Conservation (phyloP, 2,113 vertebrate genomes). For the Erpornis zantholeuca region DNA sequence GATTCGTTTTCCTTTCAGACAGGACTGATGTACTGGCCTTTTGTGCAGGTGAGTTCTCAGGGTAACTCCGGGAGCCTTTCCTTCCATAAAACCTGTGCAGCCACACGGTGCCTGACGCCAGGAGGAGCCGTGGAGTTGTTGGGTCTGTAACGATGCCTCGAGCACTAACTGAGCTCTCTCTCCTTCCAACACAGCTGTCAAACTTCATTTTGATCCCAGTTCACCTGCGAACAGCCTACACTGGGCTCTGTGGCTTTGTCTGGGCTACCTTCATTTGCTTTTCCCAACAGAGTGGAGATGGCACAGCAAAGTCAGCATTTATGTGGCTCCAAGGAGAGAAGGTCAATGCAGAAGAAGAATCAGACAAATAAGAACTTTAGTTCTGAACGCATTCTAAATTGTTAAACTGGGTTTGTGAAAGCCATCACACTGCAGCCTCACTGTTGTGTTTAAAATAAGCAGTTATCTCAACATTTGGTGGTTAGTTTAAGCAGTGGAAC, state of each 20-base stretch:
- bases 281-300: slow-evolving; percentile 84
- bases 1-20: slow-evolving; percentile 75
- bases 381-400: neutral
- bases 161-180: neutral
- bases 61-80: neutral
- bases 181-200: slow-evolving; percentile 76
- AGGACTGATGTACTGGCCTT: slow-evolving; percentile 89
- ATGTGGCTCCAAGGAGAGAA: slow-evolving; percentile 50
- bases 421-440: neutral
- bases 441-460: neutral
- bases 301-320: slow-evolving; percentile 76
- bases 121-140: neutral
- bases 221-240: slow-evolving; percentile 85
- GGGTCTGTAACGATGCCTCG: neutral
- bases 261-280: slow-evolving; percentile 92
- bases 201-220: slow-evolving; percentile 89
- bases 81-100: neutral
- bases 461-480: neutral
- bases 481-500: slow-evolving; percentile 17
- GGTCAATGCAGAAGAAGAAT: neutral
- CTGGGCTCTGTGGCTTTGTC: slow-evolving; percentile 87
- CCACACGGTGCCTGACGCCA: neutral
- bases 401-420: neutral
- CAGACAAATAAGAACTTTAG: slow-evolving; percentile 49
- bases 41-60: slow-evolving; percentile 85